phyloP scores from a whole-genome alignment of 2,113 vertebrate genomes.

The Taxidea taxus region DNA sequence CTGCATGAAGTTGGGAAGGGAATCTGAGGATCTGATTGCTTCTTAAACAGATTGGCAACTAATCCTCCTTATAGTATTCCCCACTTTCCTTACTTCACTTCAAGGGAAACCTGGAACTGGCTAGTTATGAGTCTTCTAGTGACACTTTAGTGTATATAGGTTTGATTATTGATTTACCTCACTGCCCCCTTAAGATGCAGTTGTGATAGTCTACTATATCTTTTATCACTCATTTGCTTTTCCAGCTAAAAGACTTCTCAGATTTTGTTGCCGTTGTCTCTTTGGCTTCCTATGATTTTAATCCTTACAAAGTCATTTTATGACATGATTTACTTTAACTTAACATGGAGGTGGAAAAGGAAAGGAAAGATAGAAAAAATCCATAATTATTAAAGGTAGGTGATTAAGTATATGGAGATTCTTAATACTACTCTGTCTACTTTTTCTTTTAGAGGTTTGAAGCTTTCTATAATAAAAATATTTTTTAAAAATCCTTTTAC shows the following conservation, averaged over 20 bases:
- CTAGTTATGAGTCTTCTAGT: neutral
- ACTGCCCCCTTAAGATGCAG: neutral
- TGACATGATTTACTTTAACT: neutral
- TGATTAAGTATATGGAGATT: neutral
- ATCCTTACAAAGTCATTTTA: neutral
- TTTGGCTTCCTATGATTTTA: neutral
- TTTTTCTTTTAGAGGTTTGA: neutral
- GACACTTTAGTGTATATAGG: neutral
- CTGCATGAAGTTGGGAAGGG: neutral
- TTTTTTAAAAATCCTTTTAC: neutral
- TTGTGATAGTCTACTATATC: neutral
- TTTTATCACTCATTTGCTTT: neutral
- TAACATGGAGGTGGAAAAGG: neutral
- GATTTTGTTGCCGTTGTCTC: neutral
- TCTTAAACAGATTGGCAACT: neutral
- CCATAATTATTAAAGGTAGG: neutral
- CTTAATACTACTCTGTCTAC: neutral
- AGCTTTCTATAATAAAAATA: neutral
- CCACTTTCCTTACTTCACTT: neutral
- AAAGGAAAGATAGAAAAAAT: neutral
- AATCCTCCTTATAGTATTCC: neutral
- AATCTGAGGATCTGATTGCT: neutral
- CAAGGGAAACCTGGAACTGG: neutral
- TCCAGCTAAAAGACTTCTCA: neutral
- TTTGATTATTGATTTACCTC: neutral